Percentiles rank a stretch among this genome's conserved stretches.
These are phyloP conservation scores for Lepisosteus oculatus DNA, from an alignment of 2,113 vertebrate species.

Conservation along the genomic window DNA sequence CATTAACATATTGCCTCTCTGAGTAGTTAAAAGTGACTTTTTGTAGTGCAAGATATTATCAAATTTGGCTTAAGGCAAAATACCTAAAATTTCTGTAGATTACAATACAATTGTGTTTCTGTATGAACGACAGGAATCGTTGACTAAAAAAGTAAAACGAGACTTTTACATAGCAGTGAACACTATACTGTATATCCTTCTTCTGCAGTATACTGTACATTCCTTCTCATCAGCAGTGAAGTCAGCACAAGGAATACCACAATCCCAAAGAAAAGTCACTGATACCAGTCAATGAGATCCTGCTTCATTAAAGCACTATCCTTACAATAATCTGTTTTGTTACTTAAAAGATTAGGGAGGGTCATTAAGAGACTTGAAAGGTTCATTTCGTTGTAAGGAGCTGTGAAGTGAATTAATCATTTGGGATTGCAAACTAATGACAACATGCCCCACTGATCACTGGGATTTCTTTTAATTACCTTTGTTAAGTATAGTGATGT, in stretches of 20 bases:
- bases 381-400: constrained; percentile 72
- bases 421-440: constrained; percentile 80
- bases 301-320: constrained; percentile 74
- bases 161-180: too few relatives aligned
- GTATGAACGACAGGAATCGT: too few relatives aligned
- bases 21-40: too few relatives aligned
- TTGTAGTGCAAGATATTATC: too few relatives aligned
- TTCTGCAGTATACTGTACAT: too few relatives aligned
- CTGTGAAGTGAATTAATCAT: constrained; percentile 84
- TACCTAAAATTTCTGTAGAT: too few relatives aligned
- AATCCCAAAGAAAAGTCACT: constrained; percentile 14
- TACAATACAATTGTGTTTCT: too few relatives aligned
- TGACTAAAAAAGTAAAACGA: too few relatives aligned
- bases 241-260: constrained; percentile 19
- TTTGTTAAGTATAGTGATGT: constrained; percentile 62
- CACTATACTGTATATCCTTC: too few relatives aligned
- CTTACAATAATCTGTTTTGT: constrained; percentile 48
- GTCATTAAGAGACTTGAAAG: constrained; percentile 76
- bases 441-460: constrained; percentile 77
- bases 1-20: too few relatives aligned
- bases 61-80: too few relatives aligned
- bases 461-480: constrained; percentile 84
- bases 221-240: too few relatives aligned
- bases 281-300: constrained; percentile 32
- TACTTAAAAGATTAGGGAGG: constrained; percentile 68